phyloP scores from a whole-genome alignment of 37 sponge, comb jelly and placozoan species.

The Dysidea cf. avara region DNA sequence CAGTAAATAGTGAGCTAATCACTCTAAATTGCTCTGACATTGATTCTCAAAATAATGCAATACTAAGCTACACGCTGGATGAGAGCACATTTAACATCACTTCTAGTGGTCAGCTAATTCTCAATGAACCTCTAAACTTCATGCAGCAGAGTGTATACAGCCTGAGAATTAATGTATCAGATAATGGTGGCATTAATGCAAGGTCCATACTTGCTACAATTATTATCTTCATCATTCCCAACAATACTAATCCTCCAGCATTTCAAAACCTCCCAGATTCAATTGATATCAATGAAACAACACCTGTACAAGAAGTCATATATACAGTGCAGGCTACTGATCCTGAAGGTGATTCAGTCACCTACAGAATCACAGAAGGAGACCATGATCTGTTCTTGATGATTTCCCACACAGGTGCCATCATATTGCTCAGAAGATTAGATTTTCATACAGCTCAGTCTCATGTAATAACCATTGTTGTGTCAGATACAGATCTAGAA shows the following conservation, averaged over 20 bases:
- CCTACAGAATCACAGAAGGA: constrained; percentile 8
- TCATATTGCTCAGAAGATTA: constrained; percentile 24
- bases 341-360: constrained; percentile 45
- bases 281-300: constrained; percentile 36
- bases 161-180: constrained; percentile 24
- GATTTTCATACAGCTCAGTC: constrained; percentile 7
- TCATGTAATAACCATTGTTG: too few species aligned
- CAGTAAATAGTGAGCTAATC: constrained; percentile 15
- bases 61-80: constrained; percentile 28
- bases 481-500: constrained; percentile 6
- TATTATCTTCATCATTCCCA: constrained; percentile 23
- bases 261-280: constrained; percentile 60
- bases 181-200: constrained; percentile 18
- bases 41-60: constrained; percentile 45
- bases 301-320: background rate
- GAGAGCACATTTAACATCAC: background rate
- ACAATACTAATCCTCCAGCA: constrained; percentile 21
- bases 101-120: constrained; percentile 16
- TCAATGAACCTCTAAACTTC: constrained; percentile 10
- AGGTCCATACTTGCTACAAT: constrained; percentile 2
- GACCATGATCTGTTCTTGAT: constrained; percentile 22
- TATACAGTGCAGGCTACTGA: constrained; percentile 52
- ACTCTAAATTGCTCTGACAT: constrained; percentile 51
- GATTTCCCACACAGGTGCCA: constrained; percentile 26
- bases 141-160: constrained; percentile 10